A percentile compares a stretch with the other conserved stretches of the same genome.
Conservation (phyloP, 2,797 vertebrate genomes). For the Neomorphus geoffroyi region DNA sequence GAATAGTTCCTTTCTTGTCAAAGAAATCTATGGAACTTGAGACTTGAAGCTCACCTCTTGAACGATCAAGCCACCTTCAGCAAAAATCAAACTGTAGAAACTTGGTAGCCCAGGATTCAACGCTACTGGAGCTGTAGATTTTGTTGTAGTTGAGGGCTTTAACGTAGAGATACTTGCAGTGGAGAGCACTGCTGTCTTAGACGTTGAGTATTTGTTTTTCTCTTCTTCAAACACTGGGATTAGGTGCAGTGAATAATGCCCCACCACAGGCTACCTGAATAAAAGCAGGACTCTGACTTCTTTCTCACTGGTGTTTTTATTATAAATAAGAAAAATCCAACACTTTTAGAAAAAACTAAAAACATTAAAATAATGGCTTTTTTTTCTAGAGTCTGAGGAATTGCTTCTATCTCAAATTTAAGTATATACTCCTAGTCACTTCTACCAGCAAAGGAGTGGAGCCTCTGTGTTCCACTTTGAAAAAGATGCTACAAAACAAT, state of each 20-base stretch:
- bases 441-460: neutral
- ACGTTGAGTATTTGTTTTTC: neutral
- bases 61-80: too few species aligned
- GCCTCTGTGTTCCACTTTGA: neutral
- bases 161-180: neutral
- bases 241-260: neutral
- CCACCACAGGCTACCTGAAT: rapidly evolving
- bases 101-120: neutral
- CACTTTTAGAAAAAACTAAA: neutral
- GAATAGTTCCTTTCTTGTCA: neutral
- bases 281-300: neutral
- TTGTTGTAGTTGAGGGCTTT: neutral
- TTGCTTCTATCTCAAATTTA: neutral
- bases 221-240: neutral
- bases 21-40: neutral
- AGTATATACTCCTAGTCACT: neutral
- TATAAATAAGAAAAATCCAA: too few species aligned
- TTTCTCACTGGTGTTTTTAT: too few species aligned
- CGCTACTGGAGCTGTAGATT: neutral
- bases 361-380: neutral
- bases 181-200: neutral
- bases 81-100: too few species aligned
- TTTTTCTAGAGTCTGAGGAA: neutral
- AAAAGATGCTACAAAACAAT: neutral
- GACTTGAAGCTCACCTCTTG: neutral